A percentile compares a stretch with the other conserved stretches of the same genome.
These are phyloP conservation scores for Atlantisia rogersi DNA, from an alignment of 2,113 vertebrate species.

Conservation along the genomic window DNA sequence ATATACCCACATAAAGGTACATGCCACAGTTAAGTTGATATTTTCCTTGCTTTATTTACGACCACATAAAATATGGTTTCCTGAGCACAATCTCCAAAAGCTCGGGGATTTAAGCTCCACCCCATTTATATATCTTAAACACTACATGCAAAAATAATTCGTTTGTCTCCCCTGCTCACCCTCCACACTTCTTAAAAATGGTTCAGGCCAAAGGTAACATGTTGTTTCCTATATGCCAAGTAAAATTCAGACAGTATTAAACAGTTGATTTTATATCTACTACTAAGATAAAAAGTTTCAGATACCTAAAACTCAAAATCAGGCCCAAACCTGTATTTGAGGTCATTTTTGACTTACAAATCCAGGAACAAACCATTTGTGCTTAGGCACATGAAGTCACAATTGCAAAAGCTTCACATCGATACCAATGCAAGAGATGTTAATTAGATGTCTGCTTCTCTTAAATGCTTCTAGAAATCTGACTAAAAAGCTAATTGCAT, in stretches of 20 bases:
- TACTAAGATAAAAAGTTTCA: slow-evolving; percentile 17
- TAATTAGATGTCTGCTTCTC: not conserved
- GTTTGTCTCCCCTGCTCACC: not conserved
- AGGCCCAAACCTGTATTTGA: not conserved
- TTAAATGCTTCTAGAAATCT: not conserved
- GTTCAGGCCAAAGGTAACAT: slow-evolving; percentile 25
- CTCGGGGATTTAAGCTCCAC: slow-evolving; percentile 63
- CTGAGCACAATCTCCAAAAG: slow-evolving; percentile 62
- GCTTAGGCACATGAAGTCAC: not conserved
- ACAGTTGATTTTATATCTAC: not conserved
- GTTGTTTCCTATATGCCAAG: not conserved
- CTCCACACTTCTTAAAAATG: slow-evolving; percentile 24
- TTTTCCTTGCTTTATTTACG: slow-evolving; percentile 74
- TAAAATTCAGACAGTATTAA: slow-evolving; percentile 16
- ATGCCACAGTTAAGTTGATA: slow-evolving; percentile 49
- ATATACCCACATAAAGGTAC: slow-evolving; percentile 66
- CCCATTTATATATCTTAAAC: slow-evolving; percentile 52
- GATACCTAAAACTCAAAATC: not conserved
- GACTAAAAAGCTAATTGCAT: not conserved
- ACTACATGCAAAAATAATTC: slow-evolving; percentile 26
- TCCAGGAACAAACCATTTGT: not conserved
- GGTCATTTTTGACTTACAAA: not conserved
- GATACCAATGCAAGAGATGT: not conserved
- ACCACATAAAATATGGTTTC: slow-evolving; percentile 70
- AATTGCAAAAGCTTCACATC: not conserved